These are phyloP conservation scores for Phocoena phocoena DNA, from an alignment of 2,113 vertebrate genomes.

Conservation along the genomic window DNA sequence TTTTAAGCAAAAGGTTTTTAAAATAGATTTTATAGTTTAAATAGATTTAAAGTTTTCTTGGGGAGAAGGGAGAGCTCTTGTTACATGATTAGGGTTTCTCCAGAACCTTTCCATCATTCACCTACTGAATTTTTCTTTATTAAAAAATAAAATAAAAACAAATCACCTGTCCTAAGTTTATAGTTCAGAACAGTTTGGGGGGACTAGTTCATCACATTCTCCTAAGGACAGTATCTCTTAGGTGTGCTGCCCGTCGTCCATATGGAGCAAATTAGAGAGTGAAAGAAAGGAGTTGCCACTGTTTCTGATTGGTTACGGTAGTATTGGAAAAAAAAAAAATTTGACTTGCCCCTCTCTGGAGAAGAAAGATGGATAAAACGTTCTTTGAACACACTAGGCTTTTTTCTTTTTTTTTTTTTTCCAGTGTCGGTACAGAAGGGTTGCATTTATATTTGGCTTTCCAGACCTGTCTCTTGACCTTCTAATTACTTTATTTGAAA, in stretches of 20 bases:
- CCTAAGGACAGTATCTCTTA: constrained; percentile 14
- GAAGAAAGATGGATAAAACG: constrained; percentile 84
- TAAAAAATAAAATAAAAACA: not conserved
- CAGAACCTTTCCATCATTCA: not conserved
- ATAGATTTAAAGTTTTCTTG: not conserved
- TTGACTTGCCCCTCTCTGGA: constrained; percentile 61
- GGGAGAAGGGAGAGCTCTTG: not conserved
- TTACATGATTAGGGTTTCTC: not conserved
- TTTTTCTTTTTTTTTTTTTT: constrained; percentile 72
- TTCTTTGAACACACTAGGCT: constrained; percentile 84
- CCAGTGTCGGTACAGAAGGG: constrained; percentile 84
- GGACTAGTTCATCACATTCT: not conserved
- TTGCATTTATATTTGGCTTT: constrained; percentile 87
- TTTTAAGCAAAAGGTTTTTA: not conserved
- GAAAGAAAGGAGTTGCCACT: constrained; percentile 69
- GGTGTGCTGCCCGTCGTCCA: constrained; percentile 58
- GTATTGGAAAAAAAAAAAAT: constrained; percentile 65
- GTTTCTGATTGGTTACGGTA: constrained; percentile 86
- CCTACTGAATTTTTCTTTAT: constrained; percentile 8
- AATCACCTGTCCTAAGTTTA: constrained; percentile 75
- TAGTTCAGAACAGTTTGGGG: not conserved
- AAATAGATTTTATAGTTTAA: not conserved
- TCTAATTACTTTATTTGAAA: constrained; percentile 92
- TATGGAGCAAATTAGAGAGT: constrained; percentile 83
- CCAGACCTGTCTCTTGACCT: constrained; percentile 89